Evolutionary conservation across 1,140 invertebrate genomes (phyloP), one percentile per base, ranked within the genome.

Genomic region (Euschistus heros): DNA sequence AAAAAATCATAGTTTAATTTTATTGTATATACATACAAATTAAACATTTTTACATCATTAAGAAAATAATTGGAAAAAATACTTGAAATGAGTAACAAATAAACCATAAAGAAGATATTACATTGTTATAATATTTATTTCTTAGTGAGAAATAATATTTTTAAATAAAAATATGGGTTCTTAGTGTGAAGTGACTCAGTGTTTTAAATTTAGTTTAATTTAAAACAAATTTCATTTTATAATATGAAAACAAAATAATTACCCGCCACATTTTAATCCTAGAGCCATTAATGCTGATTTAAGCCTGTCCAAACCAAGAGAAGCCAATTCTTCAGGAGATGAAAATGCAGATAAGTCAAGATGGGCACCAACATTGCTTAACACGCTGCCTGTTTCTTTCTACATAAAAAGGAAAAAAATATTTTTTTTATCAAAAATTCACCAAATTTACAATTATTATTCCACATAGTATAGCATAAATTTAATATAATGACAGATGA

Each of bases 241-340:
- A n/a, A n/a, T n/a, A n/a, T 54, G 6, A 63, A 27, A 61, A 59
- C 6, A 27, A 22, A 22, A 22, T 44, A 72, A 72, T 75, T 76
- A 84, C 84, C 96, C 97, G 65, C 97, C 97, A 80, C 97, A 99
- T 77, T 99, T 99, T 0, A 99, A 79, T 0, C 93, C 92, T n/a
- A 99, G 76, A 6, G 96, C 97, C 84, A 98, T 89, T 1, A 99
- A 77, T 13, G 95, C 97, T 17, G 93, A 96, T 75, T 99, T 99
- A 2, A 99, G 80, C 74, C 97, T 85, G 80, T 99, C 97, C 68
- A 98, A 76, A 47, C 97, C 97, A 7, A 99, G 78, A 8, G 94
- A 97, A 2, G 94, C 94, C 66, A 98, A 77, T 78, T 99, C 97
- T 78, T 98, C 94, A 86, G 90, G 92, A n/a, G 92, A 95, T 0